These are phyloP conservation scores for Diceros bicornis DNA, from an alignment of 2,797 vertebrate genomes.

Conservation along the genomic window DNA sequence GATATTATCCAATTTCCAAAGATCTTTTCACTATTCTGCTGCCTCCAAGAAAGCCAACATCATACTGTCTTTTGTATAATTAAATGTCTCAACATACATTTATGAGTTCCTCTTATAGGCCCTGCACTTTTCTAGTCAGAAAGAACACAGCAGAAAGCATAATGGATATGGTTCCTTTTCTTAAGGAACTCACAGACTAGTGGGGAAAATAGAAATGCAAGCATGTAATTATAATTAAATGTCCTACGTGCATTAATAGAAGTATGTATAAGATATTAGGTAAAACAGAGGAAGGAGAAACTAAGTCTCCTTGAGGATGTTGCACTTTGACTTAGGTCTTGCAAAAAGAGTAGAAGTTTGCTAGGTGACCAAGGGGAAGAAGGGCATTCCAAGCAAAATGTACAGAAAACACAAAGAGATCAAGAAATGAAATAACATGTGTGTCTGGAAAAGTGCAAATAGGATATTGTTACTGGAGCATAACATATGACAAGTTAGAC, in stretches of 20 bases:
- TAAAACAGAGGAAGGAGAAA: not conserved
- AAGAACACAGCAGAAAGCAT: slow-evolving; percentile 43
- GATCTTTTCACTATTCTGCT: slow-evolving; percentile 61
- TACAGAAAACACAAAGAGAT: not conserved
- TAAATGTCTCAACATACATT: slow-evolving; percentile 43
- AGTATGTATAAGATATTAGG: not conserved
- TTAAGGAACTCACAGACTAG: slow-evolving; percentile 25
- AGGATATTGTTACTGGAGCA: slow-evolving; percentile 38
- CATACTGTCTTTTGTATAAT: slow-evolving; percentile 50
- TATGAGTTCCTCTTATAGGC: slow-evolving; percentile 29
- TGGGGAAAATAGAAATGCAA: not conserved
- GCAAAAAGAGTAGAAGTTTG: slow-evolving; percentile 1
- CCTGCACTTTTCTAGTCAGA: slow-evolving; percentile 21
- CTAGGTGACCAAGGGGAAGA: not conserved
- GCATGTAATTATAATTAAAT: slow-evolving; percentile 6
- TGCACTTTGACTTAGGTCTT: slow-evolving; percentile 1
- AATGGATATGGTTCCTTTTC: not conserved
- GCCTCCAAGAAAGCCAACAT: slow-evolving; percentile 56
- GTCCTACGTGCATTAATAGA: slow-evolving; percentile 34
- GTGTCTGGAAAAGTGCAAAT: not conserved
- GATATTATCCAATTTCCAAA: slow-evolving; percentile 56
- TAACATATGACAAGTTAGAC: slow-evolving; percentile 38
- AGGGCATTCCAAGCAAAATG: not conserved
- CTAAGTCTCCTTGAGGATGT: slow-evolving; percentile 26
- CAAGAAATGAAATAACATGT: slow-evolving; percentile 56